Evolutionary conservation across 2,888 invertebrate species (phyloP).

Genomic region (Pterobdella sp.): DNA sequence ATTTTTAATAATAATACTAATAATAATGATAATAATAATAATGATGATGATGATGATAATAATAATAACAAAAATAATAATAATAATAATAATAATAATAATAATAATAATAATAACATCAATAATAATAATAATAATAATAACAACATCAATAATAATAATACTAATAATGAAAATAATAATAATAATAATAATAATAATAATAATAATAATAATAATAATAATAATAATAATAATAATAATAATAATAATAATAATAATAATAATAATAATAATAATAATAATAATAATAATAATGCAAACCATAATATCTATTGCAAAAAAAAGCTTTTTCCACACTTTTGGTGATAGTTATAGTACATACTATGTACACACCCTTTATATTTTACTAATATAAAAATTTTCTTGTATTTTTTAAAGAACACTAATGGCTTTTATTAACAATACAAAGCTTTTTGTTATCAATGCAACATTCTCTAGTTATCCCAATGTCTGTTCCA

Average conservation of each 20-base stretch:
- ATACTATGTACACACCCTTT: too few relatives aligned
- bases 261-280: background rate
- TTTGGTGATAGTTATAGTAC: too few relatives aligned
- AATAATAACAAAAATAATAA: background rate
- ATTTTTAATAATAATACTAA: background rate
- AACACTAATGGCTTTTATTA: too few relatives aligned
- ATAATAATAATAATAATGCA: background rate
- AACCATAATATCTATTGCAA: too few relatives aligned
- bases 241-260: background rate
- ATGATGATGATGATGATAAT: background rate
- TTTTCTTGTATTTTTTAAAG: too few relatives aligned
- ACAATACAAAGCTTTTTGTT: too few relatives aligned
- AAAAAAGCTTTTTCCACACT: too few relatives aligned
- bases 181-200: slow-evolving; percentile 35
- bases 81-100: slow-evolving; percentile 28
- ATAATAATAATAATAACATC: slow-evolving; percentile 29
- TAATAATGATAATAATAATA: background rate
- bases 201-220: slow-evolving; percentile 35
- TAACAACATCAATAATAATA: slow-evolving; percentile 30
- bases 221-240: slow-evolving; percentile 35
- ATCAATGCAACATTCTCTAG: too few relatives aligned
- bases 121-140: slow-evolving; percentile 30
- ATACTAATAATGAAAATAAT: slow-evolving; percentile 35
- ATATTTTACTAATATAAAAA: too few relatives aligned
- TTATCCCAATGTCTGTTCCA: too few relatives aligned